phyloP scores from a whole-genome alignment of 2,113 vertebrate genomes.

The Amia ocellicauda region DNA sequence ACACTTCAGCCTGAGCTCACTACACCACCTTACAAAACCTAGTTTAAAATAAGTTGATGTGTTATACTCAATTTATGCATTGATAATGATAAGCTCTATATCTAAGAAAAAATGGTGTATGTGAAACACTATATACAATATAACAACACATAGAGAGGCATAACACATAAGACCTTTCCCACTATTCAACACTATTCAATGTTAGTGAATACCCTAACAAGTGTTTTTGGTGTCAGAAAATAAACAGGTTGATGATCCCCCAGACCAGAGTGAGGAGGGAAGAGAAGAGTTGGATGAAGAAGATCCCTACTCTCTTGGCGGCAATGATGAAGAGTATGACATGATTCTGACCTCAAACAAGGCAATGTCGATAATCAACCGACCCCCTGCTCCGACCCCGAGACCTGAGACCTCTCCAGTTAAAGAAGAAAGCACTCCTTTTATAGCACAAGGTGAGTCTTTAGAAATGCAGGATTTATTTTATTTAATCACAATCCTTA shows the following conservation, averaged over 20 bases:
- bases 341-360: conserved; percentile 44
- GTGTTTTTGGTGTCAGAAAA: conserved; percentile 13
- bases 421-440: conserved; percentile 44
- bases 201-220: no score
- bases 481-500: not conserved
- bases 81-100: no score
- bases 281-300: conserved; percentile 40
- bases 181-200: no score
- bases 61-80: no score
- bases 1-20: no score
- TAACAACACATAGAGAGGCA: no score
- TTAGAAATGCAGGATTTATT: not conserved
- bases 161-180: no score
- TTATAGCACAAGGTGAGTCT: conserved; percentile 62
- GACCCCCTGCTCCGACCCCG: conserved; percentile 70
- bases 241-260: conserved; percentile 7
- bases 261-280: conserved; percentile 21
- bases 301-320: conserved; percentile 36
- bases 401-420: conserved; percentile 42
- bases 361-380: conserved; percentile 41
- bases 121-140: no score
- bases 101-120: no score
- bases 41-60: no score
- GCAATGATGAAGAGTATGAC: conserved; percentile 54
- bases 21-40: no score